Conservation (phyloP, 1,140 invertebrate genomes). For the Papilio aristodemus region DNA sequence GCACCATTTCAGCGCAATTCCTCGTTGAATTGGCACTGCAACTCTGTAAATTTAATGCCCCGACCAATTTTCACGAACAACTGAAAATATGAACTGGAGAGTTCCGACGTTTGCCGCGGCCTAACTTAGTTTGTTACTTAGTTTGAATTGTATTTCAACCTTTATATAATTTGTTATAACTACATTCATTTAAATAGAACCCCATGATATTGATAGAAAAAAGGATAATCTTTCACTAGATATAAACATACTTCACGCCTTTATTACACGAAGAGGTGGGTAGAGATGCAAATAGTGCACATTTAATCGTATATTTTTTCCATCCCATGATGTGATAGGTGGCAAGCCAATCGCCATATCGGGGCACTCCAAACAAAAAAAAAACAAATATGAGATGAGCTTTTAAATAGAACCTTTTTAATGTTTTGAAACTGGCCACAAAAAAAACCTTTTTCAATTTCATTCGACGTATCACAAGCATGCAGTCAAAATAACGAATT, state of each 20-base stretch:
- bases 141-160: conserved; percentile 1
- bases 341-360: too few species aligned
- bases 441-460: background rate
- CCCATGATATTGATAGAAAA: background rate
- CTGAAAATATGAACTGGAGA: conserved; percentile 32
- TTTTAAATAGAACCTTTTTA: conserved; percentile 1
- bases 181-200: background rate
- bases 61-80: conserved; percentile 31
- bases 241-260: too few species aligned
- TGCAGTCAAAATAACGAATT: conserved; percentile 19
- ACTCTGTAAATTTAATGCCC: conserved; percentile 33
- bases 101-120: conserved; percentile 26
- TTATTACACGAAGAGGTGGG: too few species aligned
- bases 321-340: too few species aligned
- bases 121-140: conserved; percentile 29
- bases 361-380: too few species aligned
- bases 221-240: too few species aligned
- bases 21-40: conserved; percentile 22
- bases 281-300: too few species aligned
- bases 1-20: conserved; percentile 10
- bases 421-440: background rate
- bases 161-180: conserved; percentile 11
- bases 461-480: background rate
- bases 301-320: too few species aligned
- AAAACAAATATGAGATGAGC: too few species aligned